Conservation (phyloP, 2,113 vertebrate genomes). For the Notechis scutatus region DNA sequence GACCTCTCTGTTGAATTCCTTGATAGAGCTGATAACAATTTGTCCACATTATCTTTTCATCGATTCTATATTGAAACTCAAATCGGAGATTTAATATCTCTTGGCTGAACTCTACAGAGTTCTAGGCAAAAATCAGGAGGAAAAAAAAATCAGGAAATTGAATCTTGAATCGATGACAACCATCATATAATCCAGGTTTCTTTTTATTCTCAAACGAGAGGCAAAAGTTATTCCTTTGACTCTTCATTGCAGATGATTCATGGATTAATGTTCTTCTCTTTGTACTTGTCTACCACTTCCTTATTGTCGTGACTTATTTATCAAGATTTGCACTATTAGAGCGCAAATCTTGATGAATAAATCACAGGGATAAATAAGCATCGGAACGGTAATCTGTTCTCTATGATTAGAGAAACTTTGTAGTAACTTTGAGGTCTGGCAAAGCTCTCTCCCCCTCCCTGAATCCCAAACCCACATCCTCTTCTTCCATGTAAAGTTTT, state of each 20-base stretch:
- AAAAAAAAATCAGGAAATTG: background rate
- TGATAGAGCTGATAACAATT: background rate
- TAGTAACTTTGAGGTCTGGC: background rate
- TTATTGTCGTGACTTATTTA: background rate
- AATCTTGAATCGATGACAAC: background rate
- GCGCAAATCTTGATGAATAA: background rate
- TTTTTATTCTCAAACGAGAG: background rate
- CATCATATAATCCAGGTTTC: background rate
- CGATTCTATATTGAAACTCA: background rate
- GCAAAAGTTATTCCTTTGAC: background rate
- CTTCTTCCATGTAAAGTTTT: conserved; percentile 48
- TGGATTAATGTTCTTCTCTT: background rate
- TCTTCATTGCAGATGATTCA: background rate
- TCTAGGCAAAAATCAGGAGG: background rate
- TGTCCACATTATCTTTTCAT: background rate
- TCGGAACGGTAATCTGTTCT: background rate
- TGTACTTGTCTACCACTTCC: background rate
- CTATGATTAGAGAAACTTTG: background rate
- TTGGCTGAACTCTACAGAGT: background rate
- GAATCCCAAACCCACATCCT: conserved; percentile 55
- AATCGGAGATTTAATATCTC: background rate
- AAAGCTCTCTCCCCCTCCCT: conserved; percentile 5
- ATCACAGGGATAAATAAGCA: background rate
- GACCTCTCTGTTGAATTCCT: background rate
- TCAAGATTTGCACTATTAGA: background rate